Base-by-base conservation (phyloP, 2,888 invertebrate genomes). In the Eupithecia abbreviata region DNA sequence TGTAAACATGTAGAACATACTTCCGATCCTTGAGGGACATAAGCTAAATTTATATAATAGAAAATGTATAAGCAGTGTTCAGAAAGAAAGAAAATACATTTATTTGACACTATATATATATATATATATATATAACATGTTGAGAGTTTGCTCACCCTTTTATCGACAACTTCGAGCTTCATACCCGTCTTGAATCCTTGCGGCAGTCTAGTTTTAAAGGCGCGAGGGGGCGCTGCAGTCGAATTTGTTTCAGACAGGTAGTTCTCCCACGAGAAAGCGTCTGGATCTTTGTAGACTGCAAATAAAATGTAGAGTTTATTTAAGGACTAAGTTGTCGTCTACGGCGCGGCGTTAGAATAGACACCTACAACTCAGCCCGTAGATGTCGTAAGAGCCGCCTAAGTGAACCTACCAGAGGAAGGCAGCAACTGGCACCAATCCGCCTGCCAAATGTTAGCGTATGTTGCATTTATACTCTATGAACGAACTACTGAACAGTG, bases 141-240 rank as follows among this genome's bases (percentile, higher is more conserved):
- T 69, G 10, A 10, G 13, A 45, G 47, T 30, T 10, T 12, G n/a
- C 90, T 88, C 71, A 95, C 97, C 85, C 97, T 95, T 84, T 96
- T 97, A 88, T 99, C 98, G 0, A 98, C 98, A 15, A 97, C 97
- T 92, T 99, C 98, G 3, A 98, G 92, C 89, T 97, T 97, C 98
- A 98, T 98, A 55, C 98, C 98, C 12, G 96, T 92, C 86, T 97
- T 97, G 91, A 98, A 99, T 3, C 97, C 97, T 80, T 97, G 96
- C 7, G 97, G 96, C 30, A 97, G 96, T 45, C 98, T 96, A 80
- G 98, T 96, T 85, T 97, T 97, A 91, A 99, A 99, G 9, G 98
- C 97, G 79, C 97, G 95, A 0, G 97, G 96, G 3, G 98, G 98
- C 77, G 98, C 98, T 62, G 98, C 96, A 69, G 95, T 90, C 0